Base-by-base conservation (phyloP, 2,113 vertebrate species). In the Colius striatus region DNA sequence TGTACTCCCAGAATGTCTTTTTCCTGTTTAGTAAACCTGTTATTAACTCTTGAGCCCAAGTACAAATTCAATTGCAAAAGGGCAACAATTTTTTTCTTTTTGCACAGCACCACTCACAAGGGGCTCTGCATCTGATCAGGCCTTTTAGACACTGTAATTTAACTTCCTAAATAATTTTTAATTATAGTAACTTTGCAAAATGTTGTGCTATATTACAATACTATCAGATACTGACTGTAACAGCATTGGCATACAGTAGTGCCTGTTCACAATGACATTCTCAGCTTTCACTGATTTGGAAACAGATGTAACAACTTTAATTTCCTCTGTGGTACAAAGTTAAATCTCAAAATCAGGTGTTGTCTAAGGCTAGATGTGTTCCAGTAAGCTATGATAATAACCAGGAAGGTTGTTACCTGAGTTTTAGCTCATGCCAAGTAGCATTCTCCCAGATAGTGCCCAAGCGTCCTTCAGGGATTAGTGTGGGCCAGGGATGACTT, bases 81-180 rank as follows among this genome's bases (percentile, higher is more conserved):
- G 30, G 13, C 3, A 23, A 82, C 16, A 32, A 79, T 60, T 47
- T 66, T 82, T 66, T 85, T 75, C 18, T 30, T 71, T 88, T 50
- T 48, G 48, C 55, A 36, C 20, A 62, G 48, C 27, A 19, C 13
- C 15, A 36, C 29, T 73, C 34, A 68, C 50, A 82, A 72, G 72
- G 29, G 34, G 61, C 74, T 72, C 53, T 63, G 32, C 36, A 82
- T 78, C 32, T 55, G 58, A 85, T 67, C 38, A 8, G 11, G 51
- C 58, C 62, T 88, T 83, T 72, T 34, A 93, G 87, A 76, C 14
- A 30, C 41, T 19, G 30, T 65, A 90, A 88, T 29, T 81, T 34
- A 87, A 67, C 73, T 91, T 93, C 34, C 38, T 90, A 94, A 62
- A 77, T 62, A 55, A 67, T 79, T 78, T 70, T 75, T 82, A 92